These are phyloP conservation scores for Megalonaias nervosa DNA, from an alignment of 1,140 invertebrate species.

Conservation along the genomic window DNA sequence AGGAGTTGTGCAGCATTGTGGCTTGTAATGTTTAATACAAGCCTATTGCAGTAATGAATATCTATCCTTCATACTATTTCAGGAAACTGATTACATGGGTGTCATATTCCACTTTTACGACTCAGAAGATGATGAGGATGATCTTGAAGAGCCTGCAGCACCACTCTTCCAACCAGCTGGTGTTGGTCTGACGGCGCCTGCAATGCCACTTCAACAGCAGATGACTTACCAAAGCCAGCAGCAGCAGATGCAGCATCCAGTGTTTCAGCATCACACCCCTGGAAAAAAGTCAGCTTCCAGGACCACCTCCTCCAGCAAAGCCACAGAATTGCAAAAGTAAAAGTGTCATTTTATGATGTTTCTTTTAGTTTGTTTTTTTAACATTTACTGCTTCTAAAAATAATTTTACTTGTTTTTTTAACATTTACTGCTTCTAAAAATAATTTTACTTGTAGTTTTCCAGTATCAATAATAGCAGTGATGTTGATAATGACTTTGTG, in stretches of 20 bases:
- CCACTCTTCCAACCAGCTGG: slow-evolving; percentile 3
- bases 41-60: too few species aligned
- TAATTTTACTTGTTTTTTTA: too few species aligned
- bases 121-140: slow-evolving; percentile 65
- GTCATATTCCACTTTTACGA: slow-evolving; percentile 71
- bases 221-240: not conserved
- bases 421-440: too few species aligned
- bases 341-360: not conserved
- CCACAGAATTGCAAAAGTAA: slow-evolving; percentile 39
- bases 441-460: too few species aligned
- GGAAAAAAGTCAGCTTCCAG: slow-evolving; percentile 32
- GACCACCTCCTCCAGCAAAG: slow-evolving; percentile 40
- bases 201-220: not conserved
- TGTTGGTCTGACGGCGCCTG: not conserved
- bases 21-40: too few species aligned
- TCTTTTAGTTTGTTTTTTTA: too few species aligned
- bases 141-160: slow-evolving; percentile 45
- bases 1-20: too few species aligned
- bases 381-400: too few species aligned
- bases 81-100: slow-evolving; percentile 70
- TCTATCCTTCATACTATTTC: not conserved
- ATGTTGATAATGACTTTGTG: too few species aligned
- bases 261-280: not conserved
- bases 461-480: too few species aligned
- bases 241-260: too few species aligned